Evolutionary conservation across 2,888 invertebrate species (phyloP).

Genomic region (Bellardia bayeri): DNA sequence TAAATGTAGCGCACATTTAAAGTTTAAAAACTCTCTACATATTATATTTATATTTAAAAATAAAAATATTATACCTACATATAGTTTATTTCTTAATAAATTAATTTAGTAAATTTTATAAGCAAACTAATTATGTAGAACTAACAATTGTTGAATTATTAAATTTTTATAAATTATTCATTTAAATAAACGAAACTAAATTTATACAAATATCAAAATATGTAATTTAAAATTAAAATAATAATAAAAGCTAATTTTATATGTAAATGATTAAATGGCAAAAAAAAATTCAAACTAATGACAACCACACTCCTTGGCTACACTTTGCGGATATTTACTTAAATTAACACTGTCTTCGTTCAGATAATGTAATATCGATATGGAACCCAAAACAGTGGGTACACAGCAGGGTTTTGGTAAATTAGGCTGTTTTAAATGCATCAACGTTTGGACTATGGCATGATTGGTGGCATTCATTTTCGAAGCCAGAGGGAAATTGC

Average conservation of each 20-base stretch:
- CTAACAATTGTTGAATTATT: constrained; percentile 53
- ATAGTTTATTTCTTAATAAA: constrained; percentile 1
- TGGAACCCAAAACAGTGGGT: constrained; percentile 93
- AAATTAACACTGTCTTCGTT: constrained; percentile 95
- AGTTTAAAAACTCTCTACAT: not conserved
- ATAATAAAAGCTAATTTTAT: not conserved
- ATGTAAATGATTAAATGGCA: not conserved
- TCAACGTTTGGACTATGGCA: constrained; percentile 96
- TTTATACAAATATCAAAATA: constrained; percentile 25
- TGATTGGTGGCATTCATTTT: constrained; percentile 98
- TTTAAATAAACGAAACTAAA: constrained; percentile 1
- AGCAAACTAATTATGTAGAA: not conserved
- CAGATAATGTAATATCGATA: constrained; percentile 95
- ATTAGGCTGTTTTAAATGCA: constrained; percentile 92
- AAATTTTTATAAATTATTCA: constrained; percentile 59
- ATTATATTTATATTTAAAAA: not conserved
- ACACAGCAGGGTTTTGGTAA: constrained; percentile 97
- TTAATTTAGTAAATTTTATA: not conserved
- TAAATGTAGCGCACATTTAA: constrained; percentile 15
- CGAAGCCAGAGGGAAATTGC: constrained; percentile 95
- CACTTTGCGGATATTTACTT: constrained; percentile 97
- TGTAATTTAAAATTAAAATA: not conserved
- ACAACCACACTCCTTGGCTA: constrained; percentile 98
- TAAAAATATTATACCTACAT: not conserved
- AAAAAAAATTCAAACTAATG: constrained; percentile 85